Evolutionary conservation across 2,888 invertebrate species (phyloP), one percentile per base, ranked within the genome.

Genomic region (Macaria notata): DNA sequence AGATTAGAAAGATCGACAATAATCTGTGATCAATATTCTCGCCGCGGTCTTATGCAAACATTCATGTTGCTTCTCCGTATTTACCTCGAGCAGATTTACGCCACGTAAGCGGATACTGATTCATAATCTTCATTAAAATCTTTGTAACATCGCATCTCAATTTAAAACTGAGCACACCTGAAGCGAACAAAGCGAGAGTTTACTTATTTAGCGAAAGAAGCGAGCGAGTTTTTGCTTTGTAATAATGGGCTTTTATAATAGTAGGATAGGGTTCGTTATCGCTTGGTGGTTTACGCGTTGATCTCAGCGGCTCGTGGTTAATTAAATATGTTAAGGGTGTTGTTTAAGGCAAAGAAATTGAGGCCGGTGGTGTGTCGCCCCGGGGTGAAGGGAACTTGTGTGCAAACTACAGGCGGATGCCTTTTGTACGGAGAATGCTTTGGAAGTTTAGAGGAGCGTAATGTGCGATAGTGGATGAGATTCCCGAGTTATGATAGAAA

Each of bases 321-420:
- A 86, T 87, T 86, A 83, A 84, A 84, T 83, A 83, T 81, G 76
- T 79, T 78, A 76, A 66, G 78, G 79, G 74, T 76, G 79, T 76
- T 76, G 70, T 73, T 74, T 74, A 73, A 78, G 75, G 83, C 78
- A 78, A 83, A 84, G 81, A 82, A 83, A 75, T 76, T 71, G 71
- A 63, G 73, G 66, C 56, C 47, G 60, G 55, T 54, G 52, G 47
- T 53, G 63, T 59, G 64, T 62, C 64, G 72, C 72, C 76, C 66
- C 64, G 62, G 73, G 73, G 71, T 58, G 38, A 9, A 31, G 62
- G 56, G 62, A 57, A 49, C 39, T 49, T 54, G 53, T 55, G 49
- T 47, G 54, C 50, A 31, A 50, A 54, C 52, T 56, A 59, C 57
- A 55, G 46, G 49, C 45, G 46, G 42, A 54, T 50, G 54, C 52